phyloP scores from a whole-genome alignment of 1,140 invertebrate genomes.

The Drosophila tsacasi region DNA sequence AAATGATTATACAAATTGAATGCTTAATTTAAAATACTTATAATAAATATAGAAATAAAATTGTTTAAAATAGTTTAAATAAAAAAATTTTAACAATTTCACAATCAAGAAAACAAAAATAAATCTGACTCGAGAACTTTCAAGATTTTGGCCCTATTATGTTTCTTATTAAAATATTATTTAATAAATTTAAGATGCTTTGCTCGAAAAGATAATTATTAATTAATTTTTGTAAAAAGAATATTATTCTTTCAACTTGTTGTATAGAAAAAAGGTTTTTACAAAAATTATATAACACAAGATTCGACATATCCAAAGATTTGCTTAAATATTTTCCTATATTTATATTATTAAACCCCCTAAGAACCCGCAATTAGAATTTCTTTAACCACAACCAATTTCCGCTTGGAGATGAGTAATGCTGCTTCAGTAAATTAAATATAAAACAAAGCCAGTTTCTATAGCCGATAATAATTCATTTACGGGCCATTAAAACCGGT shows the following conservation, averaged over 20 bases:
- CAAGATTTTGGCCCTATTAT: background rate
- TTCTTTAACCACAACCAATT: background rate
- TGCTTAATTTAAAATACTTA: background rate
- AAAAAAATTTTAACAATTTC: background rate
- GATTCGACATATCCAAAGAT: background rate
- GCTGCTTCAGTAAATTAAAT: slow-evolving; percentile 23
- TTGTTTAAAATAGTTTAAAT: background rate
- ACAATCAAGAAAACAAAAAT: background rate
- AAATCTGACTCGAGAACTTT: background rate
- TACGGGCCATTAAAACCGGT: slow-evolving; percentile 42
- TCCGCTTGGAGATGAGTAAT: slow-evolving; percentile 35
- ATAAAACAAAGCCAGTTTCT: slow-evolving; percentile 19
- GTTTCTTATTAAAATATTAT: background rate
- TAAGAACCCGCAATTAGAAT: background rate
- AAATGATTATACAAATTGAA: too few species aligned
- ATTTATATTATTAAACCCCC: background rate
- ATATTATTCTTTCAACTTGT: too few species aligned
- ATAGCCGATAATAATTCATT: slow-evolving; percentile 39
- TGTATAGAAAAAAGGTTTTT: too few species aligned
- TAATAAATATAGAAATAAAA: background rate
- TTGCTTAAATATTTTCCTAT: background rate
- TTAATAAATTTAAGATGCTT: background rate
- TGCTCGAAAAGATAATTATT: background rate
- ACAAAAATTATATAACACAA: background rate
- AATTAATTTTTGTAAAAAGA: background rate